Evolutionary conservation across 2,888 invertebrate species (phyloP).

Genomic region (Lasius platythorax): DNA sequence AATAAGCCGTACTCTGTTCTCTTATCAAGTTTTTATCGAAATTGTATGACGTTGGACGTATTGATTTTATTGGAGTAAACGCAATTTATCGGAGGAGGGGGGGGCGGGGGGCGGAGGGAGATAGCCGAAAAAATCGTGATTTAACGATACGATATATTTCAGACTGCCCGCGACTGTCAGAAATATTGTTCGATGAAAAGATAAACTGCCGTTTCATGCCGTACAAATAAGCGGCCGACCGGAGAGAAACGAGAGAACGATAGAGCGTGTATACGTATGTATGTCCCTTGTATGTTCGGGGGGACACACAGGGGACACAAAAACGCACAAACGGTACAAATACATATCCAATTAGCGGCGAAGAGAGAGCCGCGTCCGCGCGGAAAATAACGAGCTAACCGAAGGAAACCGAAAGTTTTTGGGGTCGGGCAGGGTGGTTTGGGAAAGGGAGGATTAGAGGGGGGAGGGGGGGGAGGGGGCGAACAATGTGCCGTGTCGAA

Average conservation of each 20-base stretch:
- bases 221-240: conserved; percentile 24
- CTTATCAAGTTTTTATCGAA: neutral
- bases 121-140: conserved; percentile 24
- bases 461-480: neutral
- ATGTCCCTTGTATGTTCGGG: conserved; percentile 4
- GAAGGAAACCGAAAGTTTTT: conserved; percentile 69
- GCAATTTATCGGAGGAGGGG: conserved; percentile 4
- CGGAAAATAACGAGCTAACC: conserved; percentile 67
- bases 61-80: conserved; percentile 2
- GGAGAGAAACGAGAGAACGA: conserved; percentile 2
- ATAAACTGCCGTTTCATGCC: conserved; percentile 40
- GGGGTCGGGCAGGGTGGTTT: neutral
- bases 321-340: conserved; percentile 52
- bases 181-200: conserved; percentile 38
- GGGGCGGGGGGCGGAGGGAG: neutral
- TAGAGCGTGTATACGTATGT: neutral
- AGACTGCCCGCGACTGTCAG: conserved; percentile 24
- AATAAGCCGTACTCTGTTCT: neutral
- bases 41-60: neutral
- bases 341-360: conserved; percentile 73
- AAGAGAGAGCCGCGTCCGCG: conserved; percentile 55
- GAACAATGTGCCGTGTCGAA: conserved; percentile 68
- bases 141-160: conserved; percentile 42
- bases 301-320: conserved; percentile 39
- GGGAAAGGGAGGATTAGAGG: neutral